Conservation (phyloP, 2,888 invertebrate genomes). For the Dendrolimus houi region DNA sequence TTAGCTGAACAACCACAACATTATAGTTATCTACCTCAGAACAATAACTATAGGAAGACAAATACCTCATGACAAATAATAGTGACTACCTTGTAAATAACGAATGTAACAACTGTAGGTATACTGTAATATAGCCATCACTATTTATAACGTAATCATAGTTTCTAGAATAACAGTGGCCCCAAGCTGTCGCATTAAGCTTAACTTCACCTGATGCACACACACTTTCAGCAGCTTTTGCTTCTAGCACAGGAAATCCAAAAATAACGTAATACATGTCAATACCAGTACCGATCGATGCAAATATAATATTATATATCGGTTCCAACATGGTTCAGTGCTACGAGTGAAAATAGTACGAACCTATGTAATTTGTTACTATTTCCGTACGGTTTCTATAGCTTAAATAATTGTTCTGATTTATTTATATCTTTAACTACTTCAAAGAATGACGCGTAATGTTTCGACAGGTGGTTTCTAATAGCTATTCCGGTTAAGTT, state of each 20-base stretch:
- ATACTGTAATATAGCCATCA: slow-evolving; percentile 51
- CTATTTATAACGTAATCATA: slow-evolving; percentile 56
- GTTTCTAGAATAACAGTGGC: slow-evolving; percentile 68
- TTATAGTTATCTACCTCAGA: no score
- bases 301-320: slow-evolving; percentile 58
- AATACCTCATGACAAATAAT: no score
- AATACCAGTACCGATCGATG: slow-evolving; percentile 69
- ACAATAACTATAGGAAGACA: no score
- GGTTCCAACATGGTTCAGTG: no score
- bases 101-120: no score
- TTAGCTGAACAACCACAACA: no score
- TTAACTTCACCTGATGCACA: slow-evolving; percentile 73
- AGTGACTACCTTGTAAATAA: no score
- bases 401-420: no score
- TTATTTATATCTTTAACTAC: background rate
- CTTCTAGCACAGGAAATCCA: slow-evolving; percentile 72
- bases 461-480: background rate
- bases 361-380: no score
- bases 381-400: no score
- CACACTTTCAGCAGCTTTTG: slow-evolving; percentile 66
- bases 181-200: slow-evolving; percentile 73
- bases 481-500: background rate
- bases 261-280: slow-evolving; percentile 71
- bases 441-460: background rate
- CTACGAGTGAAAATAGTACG: no score